Percentiles rank a stretch among this genome's conserved stretches.
These are phyloP conservation scores for Drosophila emarginata DNA, from an alignment of 2,888 invertebrate genomes.

Conservation along the genomic window DNA sequence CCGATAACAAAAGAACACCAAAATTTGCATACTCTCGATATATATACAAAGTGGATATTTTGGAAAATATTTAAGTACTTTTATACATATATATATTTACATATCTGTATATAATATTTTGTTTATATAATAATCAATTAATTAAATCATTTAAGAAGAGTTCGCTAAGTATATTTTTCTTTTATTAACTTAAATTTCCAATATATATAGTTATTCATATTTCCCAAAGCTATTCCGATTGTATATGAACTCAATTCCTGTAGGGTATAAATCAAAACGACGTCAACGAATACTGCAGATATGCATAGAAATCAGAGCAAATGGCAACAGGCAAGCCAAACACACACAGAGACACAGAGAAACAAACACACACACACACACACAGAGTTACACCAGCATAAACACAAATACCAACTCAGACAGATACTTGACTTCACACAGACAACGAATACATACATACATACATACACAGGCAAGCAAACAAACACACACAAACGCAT, in stretches of 20 bases:
- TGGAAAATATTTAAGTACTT: too few species aligned
- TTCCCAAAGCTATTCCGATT: conserved; percentile 17
- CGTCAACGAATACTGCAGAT: conserved; percentile 59
- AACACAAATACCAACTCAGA: neutral
- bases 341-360: conserved; percentile 42
- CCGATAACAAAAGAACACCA: neutral
- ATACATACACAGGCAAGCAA: neutral
- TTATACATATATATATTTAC: too few species aligned
- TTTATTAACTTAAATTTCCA: too few species aligned
- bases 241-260: neutral
- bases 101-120: too few species aligned
- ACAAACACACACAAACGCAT: conserved; percentile 5
- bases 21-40: neutral
- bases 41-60: neutral
- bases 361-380: conserved; percentile 26
- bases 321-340: conserved; percentile 50
- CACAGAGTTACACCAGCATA: neutral
- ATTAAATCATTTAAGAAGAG: too few species aligned
- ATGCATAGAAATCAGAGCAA: conserved; percentile 48
- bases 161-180: too few species aligned
- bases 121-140: too few species aligned
- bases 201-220: too few species aligned
- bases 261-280: conserved; percentile 32
- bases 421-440: conserved; percentile 14
- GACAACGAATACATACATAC: conserved; percentile 6